phyloP scores from a whole-genome alignment of 1,140 invertebrate species.

The Pollicipes pollicipes region DNA sequence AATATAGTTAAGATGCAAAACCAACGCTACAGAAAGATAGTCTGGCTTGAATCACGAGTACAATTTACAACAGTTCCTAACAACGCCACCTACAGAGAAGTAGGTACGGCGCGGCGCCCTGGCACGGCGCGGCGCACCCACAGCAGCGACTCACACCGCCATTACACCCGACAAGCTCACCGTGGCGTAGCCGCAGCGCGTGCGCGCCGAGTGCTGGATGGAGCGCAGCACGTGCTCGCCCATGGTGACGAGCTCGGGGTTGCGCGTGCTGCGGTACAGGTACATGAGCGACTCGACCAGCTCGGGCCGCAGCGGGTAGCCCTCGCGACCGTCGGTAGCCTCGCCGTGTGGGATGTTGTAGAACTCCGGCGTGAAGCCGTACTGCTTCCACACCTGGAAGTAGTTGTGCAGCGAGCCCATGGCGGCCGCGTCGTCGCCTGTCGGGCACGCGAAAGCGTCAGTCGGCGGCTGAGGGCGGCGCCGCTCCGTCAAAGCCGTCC shows the following conservation, averaged over 20 bases:
- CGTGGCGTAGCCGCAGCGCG: conserved; percentile 94
- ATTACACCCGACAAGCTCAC: conserved; percentile 30
- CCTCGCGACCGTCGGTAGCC: conserved; percentile 63
- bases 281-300: conserved; percentile 95
- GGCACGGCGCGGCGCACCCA: too few relatives aligned
- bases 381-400: conserved; percentile 87
- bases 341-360: conserved; percentile 83
- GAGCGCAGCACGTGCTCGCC: conserved; percentile 48
- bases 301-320: conserved; percentile 89
- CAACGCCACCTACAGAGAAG: too few relatives aligned
- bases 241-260: conserved; percentile 76
- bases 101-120: too few relatives aligned
- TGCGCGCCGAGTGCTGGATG: conserved; percentile 74
- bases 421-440: conserved; percentile 74
- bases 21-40: too few relatives aligned
- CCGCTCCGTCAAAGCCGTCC: too few relatives aligned
- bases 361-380: conserved; percentile 93
- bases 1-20: too few relatives aligned
- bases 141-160: too few relatives aligned
- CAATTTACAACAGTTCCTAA: too few relatives aligned
- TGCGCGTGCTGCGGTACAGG: conserved; percentile 77
- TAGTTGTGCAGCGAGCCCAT: conserved; percentile 90
- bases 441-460: conserved; percentile 21
- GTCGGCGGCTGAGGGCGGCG: background rate
- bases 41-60: too few relatives aligned